Percentiles rank a stretch among this genome's conserved stretches.
Conservation (phyloP, 2,797 vertebrate genomes). For the Gastrophryne carolinensis region DNA sequence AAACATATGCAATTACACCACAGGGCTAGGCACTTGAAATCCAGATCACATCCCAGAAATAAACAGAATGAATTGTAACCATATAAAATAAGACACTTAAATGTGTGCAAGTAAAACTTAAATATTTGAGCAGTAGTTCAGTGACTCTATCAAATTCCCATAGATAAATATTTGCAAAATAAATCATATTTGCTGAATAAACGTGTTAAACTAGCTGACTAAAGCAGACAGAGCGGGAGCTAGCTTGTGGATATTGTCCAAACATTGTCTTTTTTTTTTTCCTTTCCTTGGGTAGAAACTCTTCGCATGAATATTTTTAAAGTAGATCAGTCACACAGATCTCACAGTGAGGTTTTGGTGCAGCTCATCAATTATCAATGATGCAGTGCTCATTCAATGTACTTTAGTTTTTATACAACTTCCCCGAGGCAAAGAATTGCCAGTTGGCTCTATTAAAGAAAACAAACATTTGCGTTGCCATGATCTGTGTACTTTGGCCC, state of each 20-base stretch:
- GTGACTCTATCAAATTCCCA: not conserved
- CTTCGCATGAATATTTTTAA: not conserved
- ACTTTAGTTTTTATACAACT: too few species aligned
- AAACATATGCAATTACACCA: not conserved
- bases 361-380: too few species aligned
- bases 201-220: not conserved
- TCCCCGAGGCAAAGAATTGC: too few species aligned
- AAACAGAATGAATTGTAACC: not conserved
- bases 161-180: not conserved
- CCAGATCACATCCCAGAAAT: not conserved
- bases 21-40: not conserved
- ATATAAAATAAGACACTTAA: not conserved
- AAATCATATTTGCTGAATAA: not conserved
- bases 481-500: too few species aligned
- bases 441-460: too few species aligned
- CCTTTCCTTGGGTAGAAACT: not conserved
- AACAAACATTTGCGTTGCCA: too few species aligned
- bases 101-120: not conserved
- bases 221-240: too few species aligned
- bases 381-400: too few species aligned
- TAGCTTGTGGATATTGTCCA: not conserved
- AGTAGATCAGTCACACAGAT: not conserved
- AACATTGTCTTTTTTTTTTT: not conserved
- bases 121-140: not conserved
- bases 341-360: not conserved